phyloP scores from a whole-genome alignment of 2,113 vertebrate genomes.

The Pachypanchax playfairii region DNA sequence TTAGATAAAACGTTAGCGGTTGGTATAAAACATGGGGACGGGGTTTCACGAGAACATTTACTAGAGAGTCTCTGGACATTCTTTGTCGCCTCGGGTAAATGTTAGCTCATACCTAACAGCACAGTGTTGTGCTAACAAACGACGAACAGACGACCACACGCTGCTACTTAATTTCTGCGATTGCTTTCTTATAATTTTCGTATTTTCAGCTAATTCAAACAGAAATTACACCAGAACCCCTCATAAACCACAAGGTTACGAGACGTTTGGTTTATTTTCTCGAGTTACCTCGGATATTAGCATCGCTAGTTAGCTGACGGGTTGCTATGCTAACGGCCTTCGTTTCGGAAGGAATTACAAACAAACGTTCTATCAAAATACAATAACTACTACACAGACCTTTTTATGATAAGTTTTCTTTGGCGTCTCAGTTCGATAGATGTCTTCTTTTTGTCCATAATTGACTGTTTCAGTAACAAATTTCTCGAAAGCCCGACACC shows the following conservation, averaged over 20 bases:
- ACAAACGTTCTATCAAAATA: background rate
- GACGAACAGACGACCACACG: background rate
- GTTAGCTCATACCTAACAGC: no score
- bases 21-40: no score
- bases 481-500: slow-evolving; percentile 1
- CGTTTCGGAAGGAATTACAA: background rate
- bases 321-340: slow-evolving; percentile 22
- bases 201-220: no score
- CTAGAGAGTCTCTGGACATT: no score
- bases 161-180: background rate
- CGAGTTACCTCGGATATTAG: background rate
- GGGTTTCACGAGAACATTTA: no score
- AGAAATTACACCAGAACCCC: no score
- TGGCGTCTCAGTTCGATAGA: slow-evolving; percentile 50
- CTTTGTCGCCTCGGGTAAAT: no score
- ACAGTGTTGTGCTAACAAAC: no score
- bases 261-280: background rate
- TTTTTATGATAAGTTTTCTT: slow-evolving; percentile 71
- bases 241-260: rapidly evolving
- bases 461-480: slow-evolving; percentile 14
- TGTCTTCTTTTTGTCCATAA: slow-evolving; percentile 63
- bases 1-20: no score
- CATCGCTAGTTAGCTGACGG: background rate
- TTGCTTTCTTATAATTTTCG: no score
- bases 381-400: slow-evolving; percentile 42